Conservation (phyloP, 2,888 invertebrate genomes). For the Tromatobia lineatoria region DNA sequence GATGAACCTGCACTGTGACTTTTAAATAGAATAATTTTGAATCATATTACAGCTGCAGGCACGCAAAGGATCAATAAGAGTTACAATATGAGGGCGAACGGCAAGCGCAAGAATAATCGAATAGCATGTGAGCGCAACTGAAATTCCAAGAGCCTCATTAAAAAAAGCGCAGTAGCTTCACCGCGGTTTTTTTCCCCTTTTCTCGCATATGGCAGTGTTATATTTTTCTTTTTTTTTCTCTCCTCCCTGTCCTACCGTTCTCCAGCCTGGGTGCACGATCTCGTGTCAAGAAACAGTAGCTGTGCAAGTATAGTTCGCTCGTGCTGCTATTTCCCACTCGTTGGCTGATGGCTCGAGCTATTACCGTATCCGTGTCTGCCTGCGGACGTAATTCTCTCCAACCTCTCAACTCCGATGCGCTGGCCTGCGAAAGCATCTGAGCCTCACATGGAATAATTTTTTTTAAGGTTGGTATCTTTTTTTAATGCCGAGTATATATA, state of each 20-base stretch:
- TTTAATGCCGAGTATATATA: conserved; percentile 34
- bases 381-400: conserved; percentile 49
- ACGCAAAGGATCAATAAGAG: background rate
- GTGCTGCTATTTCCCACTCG: conserved; percentile 51
- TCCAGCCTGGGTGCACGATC: conserved; percentile 46
- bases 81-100: conserved; percentile 3
- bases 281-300: conserved; percentile 48
- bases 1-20: conserved; percentile 33
- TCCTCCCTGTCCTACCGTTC: background rate
- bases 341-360: conserved; percentile 53
- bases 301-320: conserved; percentile 41
- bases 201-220: background rate
- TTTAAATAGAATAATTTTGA: conserved; percentile 45
- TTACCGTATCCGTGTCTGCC: conserved; percentile 57
- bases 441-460: conserved; percentile 24
- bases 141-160: conserved; percentile 39
- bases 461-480: background rate
- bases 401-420: conserved; percentile 40
- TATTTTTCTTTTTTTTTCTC: conserved; percentile 8
- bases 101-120: conserved; percentile 32
- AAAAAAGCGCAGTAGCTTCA: conserved; percentile 31
- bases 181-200: conserved; percentile 11
- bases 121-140: conserved; percentile 21
- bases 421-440: conserved; percentile 35
- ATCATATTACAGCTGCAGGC: conserved; percentile 35